phyloP scores from a whole-genome alignment of 2,797 vertebrate species.

The Dryobates pubescens region DNA sequence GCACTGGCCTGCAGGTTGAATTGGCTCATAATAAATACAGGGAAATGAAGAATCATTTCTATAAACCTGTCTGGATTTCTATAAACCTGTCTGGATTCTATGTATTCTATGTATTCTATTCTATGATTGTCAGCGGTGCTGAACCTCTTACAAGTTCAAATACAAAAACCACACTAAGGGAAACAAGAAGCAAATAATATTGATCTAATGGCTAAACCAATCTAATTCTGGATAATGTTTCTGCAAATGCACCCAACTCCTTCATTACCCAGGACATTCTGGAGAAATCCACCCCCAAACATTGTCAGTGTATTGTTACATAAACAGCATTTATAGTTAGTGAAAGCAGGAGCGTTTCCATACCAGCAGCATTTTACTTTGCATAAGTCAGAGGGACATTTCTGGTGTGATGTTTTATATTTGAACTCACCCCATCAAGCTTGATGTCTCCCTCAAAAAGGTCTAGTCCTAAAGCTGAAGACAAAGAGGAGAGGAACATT shows the following conservation, averaged over 20 bases:
- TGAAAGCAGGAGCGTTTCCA: not conserved
- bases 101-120: too few species aligned
- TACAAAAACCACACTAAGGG: not conserved
- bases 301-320: conserved; percentile 13
- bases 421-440: conserved; percentile 79
- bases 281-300: not conserved
- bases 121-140: not conserved
- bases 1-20: not conserved
- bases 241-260: not conserved
- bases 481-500: conserved; percentile 31
- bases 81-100: not conserved
- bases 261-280: not conserved
- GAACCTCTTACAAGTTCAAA: not conserved
- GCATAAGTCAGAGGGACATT: not conserved
- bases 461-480: conserved; percentile 83
- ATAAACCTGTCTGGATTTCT: not conserved
- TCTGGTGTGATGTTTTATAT: not conserved
- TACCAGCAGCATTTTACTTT: not conserved
- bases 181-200: conserved; percentile 18
- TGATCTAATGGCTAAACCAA: not conserved
- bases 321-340: not conserved
- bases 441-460: conserved; percentile 92
- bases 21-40: not conserved
- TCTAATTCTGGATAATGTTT: conserved; percentile 29
- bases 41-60: not conserved